Evolutionary conservation across 2,888 invertebrate species (phyloP).

Genomic region (Dione juno): DNA sequence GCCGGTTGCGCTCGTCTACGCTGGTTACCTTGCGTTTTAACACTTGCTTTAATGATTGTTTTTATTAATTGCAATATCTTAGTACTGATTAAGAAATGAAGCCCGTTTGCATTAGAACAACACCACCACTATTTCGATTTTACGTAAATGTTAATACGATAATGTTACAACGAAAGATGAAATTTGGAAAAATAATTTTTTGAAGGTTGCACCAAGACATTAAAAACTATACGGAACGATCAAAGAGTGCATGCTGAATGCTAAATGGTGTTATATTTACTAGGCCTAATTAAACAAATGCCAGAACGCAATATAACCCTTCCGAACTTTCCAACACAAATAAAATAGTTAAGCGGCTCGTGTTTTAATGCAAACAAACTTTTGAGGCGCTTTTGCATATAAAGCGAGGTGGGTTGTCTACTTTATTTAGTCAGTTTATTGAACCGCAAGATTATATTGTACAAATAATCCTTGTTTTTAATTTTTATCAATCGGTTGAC

Average conservation of each 20-base stretch:
- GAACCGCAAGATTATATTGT: constrained; percentile 47
- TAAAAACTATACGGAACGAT: constrained; percentile 47
- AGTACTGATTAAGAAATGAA: constrained; percentile 63
- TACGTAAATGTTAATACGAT: constrained; percentile 43
- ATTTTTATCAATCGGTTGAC: constrained; percentile 49
- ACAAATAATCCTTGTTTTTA: constrained; percentile 20
- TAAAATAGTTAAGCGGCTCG: constrained; percentile 83
- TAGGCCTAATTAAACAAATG: constrained; percentile 75
- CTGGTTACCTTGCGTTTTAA: constrained; percentile 83
- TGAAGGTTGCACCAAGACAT: constrained; percentile 70
- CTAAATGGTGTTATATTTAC: constrained; percentile 62
- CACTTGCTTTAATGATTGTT: constrained; percentile 66
- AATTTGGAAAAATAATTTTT: constrained; percentile 39
- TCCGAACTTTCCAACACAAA: constrained; percentile 81
- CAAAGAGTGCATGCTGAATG: constrained; percentile 68
- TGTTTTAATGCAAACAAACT: constrained; percentile 84
- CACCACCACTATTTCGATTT: constrained; percentile 64
- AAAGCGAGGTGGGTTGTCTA: constrained; percentile 84
- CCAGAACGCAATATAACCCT: constrained; percentile 83
- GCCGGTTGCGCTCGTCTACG: constrained; percentile 77
- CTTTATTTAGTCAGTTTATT: constrained; percentile 75
- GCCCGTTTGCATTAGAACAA: constrained; percentile 84
- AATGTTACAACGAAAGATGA: constrained; percentile 39
- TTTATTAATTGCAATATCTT: constrained; percentile 53
- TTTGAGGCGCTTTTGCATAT: constrained; percentile 84